phyloP scores from a whole-genome alignment of 1,140 invertebrate species.

The Drosophila pachea region DNA sequence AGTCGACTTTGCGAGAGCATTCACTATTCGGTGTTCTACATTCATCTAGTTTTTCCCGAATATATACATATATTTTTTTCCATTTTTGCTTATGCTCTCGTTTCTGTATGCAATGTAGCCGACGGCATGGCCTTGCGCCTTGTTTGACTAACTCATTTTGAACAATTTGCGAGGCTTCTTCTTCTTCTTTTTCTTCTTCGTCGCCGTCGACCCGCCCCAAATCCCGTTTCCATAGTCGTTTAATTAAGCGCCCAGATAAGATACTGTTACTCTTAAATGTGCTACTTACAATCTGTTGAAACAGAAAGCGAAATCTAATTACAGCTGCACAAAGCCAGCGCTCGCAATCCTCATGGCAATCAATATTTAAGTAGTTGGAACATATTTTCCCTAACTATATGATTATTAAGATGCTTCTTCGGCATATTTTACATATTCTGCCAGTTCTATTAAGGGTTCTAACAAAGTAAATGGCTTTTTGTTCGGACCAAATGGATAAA shows the following conservation, averaged over 20 bases:
- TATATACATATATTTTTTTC: constrained; percentile 18
- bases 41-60: not conserved
- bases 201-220: not conserved
- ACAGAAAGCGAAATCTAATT: constrained; percentile 60
- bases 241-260: constrained; percentile 70
- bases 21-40: not conserved
- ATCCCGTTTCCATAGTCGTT: constrained; percentile 21
- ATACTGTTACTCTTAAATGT: constrained; percentile 61
- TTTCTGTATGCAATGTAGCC: constrained; percentile 53
- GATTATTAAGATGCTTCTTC: constrained; percentile 13
- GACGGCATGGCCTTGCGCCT: constrained; percentile 58
- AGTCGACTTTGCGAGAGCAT: not conserved
- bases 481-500: not conserved
- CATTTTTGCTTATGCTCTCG: constrained; percentile 50
- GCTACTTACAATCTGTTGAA: constrained; percentile 54
- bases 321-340: constrained; percentile 39
- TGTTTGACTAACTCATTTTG: constrained; percentile 75
- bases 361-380: constrained; percentile 37
- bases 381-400: constrained; percentile 3
- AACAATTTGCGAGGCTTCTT: constrained; percentile 54
- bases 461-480: not conserved
- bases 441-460: not conserved
- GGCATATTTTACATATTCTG: not conserved
- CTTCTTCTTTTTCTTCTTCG: not conserved
- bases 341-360: constrained; percentile 28